Evolutionary conservation across 2,888 invertebrate species (phyloP).

Genomic region (Allolobophora icterica): DNA sequence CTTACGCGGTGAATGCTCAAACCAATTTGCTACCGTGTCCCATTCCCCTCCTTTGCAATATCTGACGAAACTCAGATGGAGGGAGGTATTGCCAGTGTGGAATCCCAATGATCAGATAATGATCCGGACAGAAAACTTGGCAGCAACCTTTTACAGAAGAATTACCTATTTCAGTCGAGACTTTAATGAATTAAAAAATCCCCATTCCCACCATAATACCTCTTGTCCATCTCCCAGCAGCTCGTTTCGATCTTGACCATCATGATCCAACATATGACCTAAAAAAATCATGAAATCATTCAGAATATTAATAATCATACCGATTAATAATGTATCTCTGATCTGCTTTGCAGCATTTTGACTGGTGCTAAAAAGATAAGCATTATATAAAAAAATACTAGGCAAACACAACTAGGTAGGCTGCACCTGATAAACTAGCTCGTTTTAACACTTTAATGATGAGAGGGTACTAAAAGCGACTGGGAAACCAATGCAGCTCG

Average conservation of each 20-base stretch:
- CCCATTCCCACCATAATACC: slow-evolving; percentile 14
- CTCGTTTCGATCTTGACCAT: neutral
- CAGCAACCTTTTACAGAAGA: neutral
- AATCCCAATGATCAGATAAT: neutral
- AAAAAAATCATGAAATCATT: neutral
- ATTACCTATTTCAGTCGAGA: neutral
- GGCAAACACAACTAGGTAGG: too few species aligned
- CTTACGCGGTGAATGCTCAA: too few species aligned
- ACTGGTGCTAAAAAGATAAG: neutral
- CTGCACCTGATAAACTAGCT: too few species aligned
- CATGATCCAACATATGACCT: slow-evolving; percentile 31
- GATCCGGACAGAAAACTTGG: too few species aligned
- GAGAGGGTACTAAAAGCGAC: too few species aligned
- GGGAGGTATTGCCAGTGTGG: neutral
- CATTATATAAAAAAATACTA: neutral
- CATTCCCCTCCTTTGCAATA: neutral
- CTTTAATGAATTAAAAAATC: neutral
- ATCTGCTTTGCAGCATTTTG: neutral
- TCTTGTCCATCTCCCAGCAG: slow-evolving; percentile 30
- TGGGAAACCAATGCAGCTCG: too few species aligned
- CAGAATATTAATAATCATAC: too few species aligned
- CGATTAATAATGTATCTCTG: neutral
- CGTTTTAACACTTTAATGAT: too few species aligned
- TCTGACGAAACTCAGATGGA: neutral
- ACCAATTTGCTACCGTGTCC: too few species aligned